phyloP scores from a whole-genome alignment of 2,797 vertebrate genomes.

The Taenioides sp. region DNA sequence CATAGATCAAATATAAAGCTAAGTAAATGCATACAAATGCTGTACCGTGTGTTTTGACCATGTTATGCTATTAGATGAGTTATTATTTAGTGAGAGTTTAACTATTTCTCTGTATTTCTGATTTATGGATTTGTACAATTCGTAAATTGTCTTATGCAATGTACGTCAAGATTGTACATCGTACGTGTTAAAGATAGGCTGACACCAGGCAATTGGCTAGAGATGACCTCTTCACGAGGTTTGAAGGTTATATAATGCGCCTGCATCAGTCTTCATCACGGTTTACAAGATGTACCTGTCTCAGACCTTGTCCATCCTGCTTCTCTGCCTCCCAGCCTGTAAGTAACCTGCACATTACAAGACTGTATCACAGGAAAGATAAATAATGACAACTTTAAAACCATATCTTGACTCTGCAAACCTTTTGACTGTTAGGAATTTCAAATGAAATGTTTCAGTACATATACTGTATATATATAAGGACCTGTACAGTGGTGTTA shows the following conservation, averaged over 20 bases:
- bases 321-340: constrained; percentile 29
- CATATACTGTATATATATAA: not conserved
- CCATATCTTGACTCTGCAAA: not conserved
- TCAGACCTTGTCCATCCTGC: constrained; percentile 24
- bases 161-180: not conserved
- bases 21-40: not conserved
- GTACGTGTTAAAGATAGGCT: constrained; percentile 12
- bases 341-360: constrained; percentile 19
- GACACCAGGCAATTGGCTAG: constrained; percentile 19
- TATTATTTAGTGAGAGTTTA: not conserved
- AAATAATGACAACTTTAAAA: not conserved
- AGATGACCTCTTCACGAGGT: constrained; percentile 11
- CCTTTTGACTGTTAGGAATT: not conserved
- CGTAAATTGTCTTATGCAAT: not conserved
- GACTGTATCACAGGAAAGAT: not conserved
- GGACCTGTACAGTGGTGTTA: not conserved
- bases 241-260: constrained; percentile 7
- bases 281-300: constrained; percentile 30
- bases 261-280: not conserved
- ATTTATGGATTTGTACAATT: not conserved
- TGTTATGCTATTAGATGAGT: not conserved
- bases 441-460: not conserved
- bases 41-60: not conserved
- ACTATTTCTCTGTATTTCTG: not conserved
- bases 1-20: constrained; percentile 3